phyloP scores from a whole-genome alignment of 2,888 invertebrate genomes.

The Luffia ferchaultella region DNA sequence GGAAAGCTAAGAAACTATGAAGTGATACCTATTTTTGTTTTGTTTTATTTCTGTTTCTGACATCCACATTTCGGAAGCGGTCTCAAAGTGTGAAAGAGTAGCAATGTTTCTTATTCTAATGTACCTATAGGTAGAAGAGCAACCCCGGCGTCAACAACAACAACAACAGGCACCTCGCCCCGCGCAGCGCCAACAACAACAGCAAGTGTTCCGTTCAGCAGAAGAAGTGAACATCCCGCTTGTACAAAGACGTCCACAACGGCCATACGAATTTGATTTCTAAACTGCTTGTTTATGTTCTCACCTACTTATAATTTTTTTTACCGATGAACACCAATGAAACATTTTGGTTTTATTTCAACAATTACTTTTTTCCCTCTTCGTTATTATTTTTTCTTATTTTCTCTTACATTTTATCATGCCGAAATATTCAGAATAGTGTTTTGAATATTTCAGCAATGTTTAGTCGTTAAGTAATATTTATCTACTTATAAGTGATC shows the following conservation, averaged over 20 bases:
- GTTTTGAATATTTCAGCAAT: not conserved
- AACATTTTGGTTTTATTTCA: too few species aligned
- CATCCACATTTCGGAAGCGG: too few species aligned
- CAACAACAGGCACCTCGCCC: slow-evolving; percentile 19
- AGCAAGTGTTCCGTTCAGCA: slow-evolving; percentile 83
- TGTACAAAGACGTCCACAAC: slow-evolving; percentile 77
- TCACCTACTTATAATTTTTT: too few species aligned
- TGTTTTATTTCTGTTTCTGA: too few species aligned
- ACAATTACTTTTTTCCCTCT: too few species aligned
- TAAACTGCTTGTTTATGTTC: slow-evolving; percentile 24
- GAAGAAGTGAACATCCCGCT: slow-evolving; percentile 89
- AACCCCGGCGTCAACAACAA: slow-evolving; percentile 24
- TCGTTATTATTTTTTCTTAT: too few species aligned
- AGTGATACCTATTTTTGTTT: too few species aligned
- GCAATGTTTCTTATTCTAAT: too few species aligned
- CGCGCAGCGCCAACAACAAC: slow-evolving; percentile 36
- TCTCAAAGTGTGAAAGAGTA: too few species aligned
- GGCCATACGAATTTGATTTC: slow-evolving; percentile 54
- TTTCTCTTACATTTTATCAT: too few species aligned
- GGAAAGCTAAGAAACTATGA: too few species aligned
- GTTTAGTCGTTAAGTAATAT: not conserved
- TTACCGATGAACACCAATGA: too few species aligned
- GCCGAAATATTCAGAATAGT: not conserved
- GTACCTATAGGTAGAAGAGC: slow-evolving; percentile 40
- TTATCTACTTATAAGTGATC: not conserved